Base-by-base conservation (phyloP, 2,888 invertebrate genomes). In the Theodoxus fluviatilis region DNA sequence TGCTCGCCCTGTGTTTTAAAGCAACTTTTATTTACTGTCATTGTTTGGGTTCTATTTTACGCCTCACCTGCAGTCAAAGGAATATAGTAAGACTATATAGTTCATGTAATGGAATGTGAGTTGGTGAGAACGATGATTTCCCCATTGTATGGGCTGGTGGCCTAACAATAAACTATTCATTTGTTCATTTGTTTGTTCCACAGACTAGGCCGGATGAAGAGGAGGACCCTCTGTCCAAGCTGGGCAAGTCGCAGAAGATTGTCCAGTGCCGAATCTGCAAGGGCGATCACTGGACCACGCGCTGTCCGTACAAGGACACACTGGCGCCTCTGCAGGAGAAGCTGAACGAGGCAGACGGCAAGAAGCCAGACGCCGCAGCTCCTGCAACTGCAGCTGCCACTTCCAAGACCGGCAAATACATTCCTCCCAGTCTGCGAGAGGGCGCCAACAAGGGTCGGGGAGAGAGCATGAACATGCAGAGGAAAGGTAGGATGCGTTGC, bases 231-330 rank as follows among this genome's bases (percentile, higher is more conserved):
- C 88, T 96, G 69, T 93, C 94, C 83, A 94, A 95, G 83, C 89
- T 95, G 74, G 87, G 85, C 74, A 85, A 83, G 55, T 94, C 95
- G 73, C 73, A 75, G 65, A 86, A 86, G 76, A 79, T 85, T 73
- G 86, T 87, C 75, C 79, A 85, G 70, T 87, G 87, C 82, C 80
- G 88, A 80, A 85, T 88, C 78, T 83, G 89, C 85, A 86, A 88
- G 78, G 85, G 97, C 68, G 98, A 98, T 85, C 99, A 99, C 90
- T 99, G 98, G 97, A 97, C 98, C 43, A 92, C 95, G 52, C 94
- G 94, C 84, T 99, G 99, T 90, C 99, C 99, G 0, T 98, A 95
- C 91, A 98, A 96, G 88, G 95, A 97, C 82, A 94, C 94, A 0
- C 92, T 89, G 22, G 86, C 86, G 22, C 86, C 88, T 2, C 78